Percentiles rank a stretch among this genome's conserved stretches.
These are phyloP conservation scores for Hozukius guyotensis DNA, from an alignment of 2,797 vertebrate species.

Conservation along the genomic window DNA sequence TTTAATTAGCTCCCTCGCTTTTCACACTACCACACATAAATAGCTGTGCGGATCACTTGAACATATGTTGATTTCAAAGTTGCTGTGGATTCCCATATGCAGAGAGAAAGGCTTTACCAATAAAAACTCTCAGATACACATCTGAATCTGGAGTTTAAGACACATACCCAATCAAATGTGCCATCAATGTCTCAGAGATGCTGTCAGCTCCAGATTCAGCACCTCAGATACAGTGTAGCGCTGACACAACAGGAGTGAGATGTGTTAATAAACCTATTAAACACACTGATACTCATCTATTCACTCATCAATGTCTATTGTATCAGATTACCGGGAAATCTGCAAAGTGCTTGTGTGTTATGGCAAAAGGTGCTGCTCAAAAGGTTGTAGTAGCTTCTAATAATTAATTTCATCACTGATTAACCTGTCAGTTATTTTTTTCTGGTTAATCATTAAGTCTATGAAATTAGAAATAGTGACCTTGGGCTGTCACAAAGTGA, in stretches of 20 bases:
- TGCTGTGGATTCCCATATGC: neutral
- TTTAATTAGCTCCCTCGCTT: constrained; percentile 13
- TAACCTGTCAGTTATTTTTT: neutral
- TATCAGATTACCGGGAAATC: neutral
- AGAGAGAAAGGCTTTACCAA: neutral
- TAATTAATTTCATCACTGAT: neutral
- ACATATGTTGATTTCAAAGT: neutral
- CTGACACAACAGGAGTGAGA: neutral
- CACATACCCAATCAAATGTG: neutral
- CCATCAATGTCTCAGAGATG: neutral
- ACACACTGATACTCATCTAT: neutral
- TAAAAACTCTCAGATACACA: neutral
- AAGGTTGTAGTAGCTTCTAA: neutral
- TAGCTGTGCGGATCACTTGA: neutral
- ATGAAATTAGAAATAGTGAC: neutral
- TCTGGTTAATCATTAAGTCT: neutral
- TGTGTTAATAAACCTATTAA: neutral
- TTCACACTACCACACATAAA: neutral
- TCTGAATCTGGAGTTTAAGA: neutral
- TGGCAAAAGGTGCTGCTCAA: neutral
- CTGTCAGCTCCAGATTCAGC: neutral
- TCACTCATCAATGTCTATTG: neutral
- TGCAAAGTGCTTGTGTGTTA: neutral
- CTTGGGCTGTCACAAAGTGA: neutral
- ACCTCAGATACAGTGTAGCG: neutral